Percentiles rank a stretch among this genome's conserved stretches.
Conservation (phyloP, 2,888 invertebrate species). For the Phragmatobia fuliginosa region DNA sequence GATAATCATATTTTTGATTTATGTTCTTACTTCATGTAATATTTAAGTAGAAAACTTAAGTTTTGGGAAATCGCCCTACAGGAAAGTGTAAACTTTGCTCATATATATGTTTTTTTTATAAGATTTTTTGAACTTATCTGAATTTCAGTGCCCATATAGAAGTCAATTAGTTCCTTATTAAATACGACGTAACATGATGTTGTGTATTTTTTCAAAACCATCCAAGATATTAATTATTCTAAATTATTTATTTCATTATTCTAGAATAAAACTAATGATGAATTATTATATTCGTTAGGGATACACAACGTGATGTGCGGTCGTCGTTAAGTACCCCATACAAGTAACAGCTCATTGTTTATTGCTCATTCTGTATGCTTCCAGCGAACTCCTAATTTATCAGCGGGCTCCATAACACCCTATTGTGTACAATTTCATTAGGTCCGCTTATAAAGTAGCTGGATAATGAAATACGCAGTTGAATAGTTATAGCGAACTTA, state of each 20-base stretch:
- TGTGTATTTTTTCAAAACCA: neutral
- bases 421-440: constrained; percentile 69
- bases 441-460: constrained; percentile 51
- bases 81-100: too few species aligned
- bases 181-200: neutral
- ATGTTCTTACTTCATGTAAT: too few species aligned
- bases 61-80: too few species aligned
- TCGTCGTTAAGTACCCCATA: constrained; percentile 37
- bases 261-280: neutral
- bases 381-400: constrained; percentile 66
- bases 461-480: constrained; percentile 35
- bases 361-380: constrained; percentile 64
- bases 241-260: neutral
- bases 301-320: constrained; percentile 32
- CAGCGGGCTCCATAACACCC: constrained; percentile 58
- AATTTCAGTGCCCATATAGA: too few species aligned
- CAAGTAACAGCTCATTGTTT: constrained; percentile 58
- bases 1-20: too few species aligned
- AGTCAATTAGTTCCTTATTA: too few species aligned
- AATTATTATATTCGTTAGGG: neutral
- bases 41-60: too few species aligned
- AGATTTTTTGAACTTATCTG: too few species aligned
- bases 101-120: too few species aligned
- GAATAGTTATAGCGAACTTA: constrained; percentile 29
- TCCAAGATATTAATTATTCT: neutral